These are phyloP conservation scores for Crepidodera aurea DNA, from an alignment of 2,888 invertebrate species.

Conservation along the genomic window DNA sequence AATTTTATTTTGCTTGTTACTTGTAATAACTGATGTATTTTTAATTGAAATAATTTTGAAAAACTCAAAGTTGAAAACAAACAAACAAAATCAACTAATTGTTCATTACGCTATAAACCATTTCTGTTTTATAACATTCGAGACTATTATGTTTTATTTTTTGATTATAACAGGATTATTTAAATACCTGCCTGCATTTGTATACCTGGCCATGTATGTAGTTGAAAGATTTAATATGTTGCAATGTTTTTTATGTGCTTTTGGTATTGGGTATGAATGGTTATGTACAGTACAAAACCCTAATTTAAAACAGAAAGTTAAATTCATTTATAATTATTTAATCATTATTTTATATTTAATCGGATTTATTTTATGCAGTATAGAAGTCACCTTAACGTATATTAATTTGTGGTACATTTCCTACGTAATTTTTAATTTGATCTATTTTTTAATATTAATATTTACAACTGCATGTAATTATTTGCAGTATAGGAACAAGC, in stretches of 20 bases:
- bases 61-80: conserved; percentile 8
- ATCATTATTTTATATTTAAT: not conserved
- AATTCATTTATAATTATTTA: not conserved
- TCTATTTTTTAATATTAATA: not conserved
- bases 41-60: not conserved
- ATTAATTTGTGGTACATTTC: not conserved
- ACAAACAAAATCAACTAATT: conserved; percentile 3
- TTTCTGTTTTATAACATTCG: not conserved
- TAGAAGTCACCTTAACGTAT: not conserved
- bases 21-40: not conserved
- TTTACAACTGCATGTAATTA: not conserved
- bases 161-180: not conserved
- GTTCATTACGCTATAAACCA: conserved; percentile 14
- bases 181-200: not conserved
- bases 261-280: conserved; percentile 7
- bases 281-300: not conserved
- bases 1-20: not conserved
- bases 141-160: not conserved
- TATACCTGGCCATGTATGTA: no score
- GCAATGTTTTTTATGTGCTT: not conserved
- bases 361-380: not conserved
- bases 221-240: no score
- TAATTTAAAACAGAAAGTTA: not conserved
- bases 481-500: not conserved
- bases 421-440: no score